Conservation (phyloP, 2,113 vertebrate genomes). For the Hucho hucho region DNA sequence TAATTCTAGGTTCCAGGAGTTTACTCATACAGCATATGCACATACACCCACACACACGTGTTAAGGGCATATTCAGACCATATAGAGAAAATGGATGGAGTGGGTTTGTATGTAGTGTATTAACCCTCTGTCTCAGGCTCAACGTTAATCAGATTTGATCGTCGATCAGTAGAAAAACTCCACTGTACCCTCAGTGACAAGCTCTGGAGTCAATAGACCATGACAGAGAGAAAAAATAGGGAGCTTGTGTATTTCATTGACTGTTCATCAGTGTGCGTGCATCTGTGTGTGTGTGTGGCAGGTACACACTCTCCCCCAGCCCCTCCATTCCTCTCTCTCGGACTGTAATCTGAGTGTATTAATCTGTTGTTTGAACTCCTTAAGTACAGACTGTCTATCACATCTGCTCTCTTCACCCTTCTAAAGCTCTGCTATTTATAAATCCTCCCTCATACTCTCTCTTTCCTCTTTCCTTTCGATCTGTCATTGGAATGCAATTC, state of each 20-base stretch:
- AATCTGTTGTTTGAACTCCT: constrained; percentile 80
- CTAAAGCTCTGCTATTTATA: constrained; percentile 69
- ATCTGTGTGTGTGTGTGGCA: neutral
- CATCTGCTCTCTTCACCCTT: constrained; percentile 78
- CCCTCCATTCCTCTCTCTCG: constrained; percentile 17
- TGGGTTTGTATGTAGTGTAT: constrained; percentile 1
- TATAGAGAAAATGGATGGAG: neutral
- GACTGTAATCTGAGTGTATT: constrained; percentile 76
- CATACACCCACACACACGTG: constrained; percentile 24
- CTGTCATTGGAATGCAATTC: neutral
- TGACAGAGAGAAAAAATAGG: constrained; percentile 3
- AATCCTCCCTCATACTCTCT: constrained; percentile 24
- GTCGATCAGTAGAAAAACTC: neutral
- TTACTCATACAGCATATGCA: constrained; percentile 35
- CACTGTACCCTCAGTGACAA: neutral
- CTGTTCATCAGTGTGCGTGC: neutral
- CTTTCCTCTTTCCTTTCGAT: constrained; percentile 23
- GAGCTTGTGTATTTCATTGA: neutral
- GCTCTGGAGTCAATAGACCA: constrained; percentile 61
- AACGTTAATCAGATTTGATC: constrained; percentile 7
- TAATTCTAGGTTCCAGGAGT: neutral
- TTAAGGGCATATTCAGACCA: constrained; percentile 6
- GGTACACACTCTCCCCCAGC: neutral
- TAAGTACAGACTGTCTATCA: constrained; percentile 74
- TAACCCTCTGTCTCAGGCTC: constrained; percentile 43